Evolutionary conservation across 2,113 vertebrate species (phyloP).

Genomic region (Gadus chalcogrammus): DNA sequence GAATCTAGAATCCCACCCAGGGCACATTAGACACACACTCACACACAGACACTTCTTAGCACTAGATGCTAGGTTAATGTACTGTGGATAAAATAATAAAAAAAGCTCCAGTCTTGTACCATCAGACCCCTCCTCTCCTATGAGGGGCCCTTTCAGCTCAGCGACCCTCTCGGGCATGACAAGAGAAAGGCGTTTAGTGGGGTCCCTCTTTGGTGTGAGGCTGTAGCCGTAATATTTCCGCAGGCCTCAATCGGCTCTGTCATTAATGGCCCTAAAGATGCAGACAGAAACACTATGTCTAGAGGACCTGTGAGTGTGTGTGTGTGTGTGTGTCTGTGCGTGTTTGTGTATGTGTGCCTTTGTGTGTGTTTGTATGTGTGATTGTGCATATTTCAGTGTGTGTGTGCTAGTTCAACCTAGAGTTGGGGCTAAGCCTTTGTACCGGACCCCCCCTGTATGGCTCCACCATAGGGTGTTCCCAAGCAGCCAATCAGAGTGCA

Average conservation of each 20-base stretch:
- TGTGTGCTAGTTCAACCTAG: constrained; percentile 49
- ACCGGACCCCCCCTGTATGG: constrained; percentile 57
- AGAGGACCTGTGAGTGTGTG: constrained; percentile 2
- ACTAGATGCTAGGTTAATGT: too few relatives aligned
- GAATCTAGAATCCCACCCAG: too few relatives aligned
- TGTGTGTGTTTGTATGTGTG: constrained; percentile 28
- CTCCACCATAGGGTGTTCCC: constrained; percentile 75
- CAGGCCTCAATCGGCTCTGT: constrained; percentile 64
- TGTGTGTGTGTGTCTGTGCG: constrained; percentile 30
- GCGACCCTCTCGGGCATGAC: too few relatives aligned
- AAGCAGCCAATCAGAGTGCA: constrained; percentile 74
- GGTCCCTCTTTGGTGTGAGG: too few relatives aligned
- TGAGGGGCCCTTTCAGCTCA: too few relatives aligned
- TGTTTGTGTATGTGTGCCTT: constrained; percentile 1
- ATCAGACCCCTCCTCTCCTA: too few relatives aligned
- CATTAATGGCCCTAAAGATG: constrained; percentile 59
- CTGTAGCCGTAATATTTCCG: constrained; percentile 61
- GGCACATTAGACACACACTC: too few relatives aligned
- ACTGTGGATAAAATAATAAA: too few relatives aligned
- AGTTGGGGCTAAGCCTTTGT: constrained; percentile 66
- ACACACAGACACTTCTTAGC: too few relatives aligned
- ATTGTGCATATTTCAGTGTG: background rate
- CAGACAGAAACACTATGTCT: constrained; percentile 38
- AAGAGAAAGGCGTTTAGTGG: too few relatives aligned
- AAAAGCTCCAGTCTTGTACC: too few relatives aligned